These are phyloP conservation scores for Drosophila acutilabella DNA, from an alignment of 2,888 invertebrate genomes.

Conservation along the genomic window DNA sequence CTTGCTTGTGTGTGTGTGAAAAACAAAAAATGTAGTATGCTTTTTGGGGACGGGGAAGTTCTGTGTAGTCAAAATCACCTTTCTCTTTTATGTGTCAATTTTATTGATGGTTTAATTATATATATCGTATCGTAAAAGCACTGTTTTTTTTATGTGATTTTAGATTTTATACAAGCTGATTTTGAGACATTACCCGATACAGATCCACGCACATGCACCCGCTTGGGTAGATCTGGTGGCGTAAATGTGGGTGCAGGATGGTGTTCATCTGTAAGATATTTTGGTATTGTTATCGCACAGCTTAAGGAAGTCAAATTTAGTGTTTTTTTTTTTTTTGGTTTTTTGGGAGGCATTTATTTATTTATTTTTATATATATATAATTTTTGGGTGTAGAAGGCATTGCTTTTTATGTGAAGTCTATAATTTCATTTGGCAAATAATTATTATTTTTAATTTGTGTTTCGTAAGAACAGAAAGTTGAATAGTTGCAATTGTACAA, in stretches of 20 bases:
- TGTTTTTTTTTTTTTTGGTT: slow-evolving; percentile 3
- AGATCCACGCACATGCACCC: slow-evolving; percentile 98
- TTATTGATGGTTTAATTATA: slow-evolving; percentile 38
- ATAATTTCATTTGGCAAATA: slow-evolving; percentile 49
- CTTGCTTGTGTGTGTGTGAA: slow-evolving; percentile 15
- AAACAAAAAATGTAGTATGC: slow-evolving; percentile 32
- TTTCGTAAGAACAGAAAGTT: slow-evolving; percentile 46
- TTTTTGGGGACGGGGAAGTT: slow-evolving; percentile 19
- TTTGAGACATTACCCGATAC: slow-evolving; percentile 83
- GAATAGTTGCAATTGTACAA: slow-evolving; percentile 37
- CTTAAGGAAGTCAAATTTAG: slow-evolving; percentile 76
- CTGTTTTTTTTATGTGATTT: slow-evolving; percentile 20
- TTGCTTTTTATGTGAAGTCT: slow-evolving; percentile 58
- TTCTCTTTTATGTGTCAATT: slow-evolving; percentile 49
- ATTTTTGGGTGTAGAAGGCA: slow-evolving; percentile 49
- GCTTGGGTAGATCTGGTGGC: slow-evolving; percentile 99
- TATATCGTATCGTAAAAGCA: slow-evolving; percentile 14
- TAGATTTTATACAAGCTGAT: slow-evolving; percentile 45
- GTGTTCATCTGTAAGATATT: slow-evolving; percentile 96
- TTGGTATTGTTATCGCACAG: slow-evolving; percentile 86
- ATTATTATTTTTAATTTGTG: slow-evolving; percentile 36
- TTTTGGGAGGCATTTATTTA: slow-evolving; percentile 19
- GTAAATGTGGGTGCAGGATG: slow-evolving; percentile 99
- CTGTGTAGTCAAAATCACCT: slow-evolving; percentile 67
- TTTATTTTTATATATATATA: slow-evolving; percentile 23